Evolutionary conservation across 2,113 vertebrate species (phyloP).

Genomic region (Boulengeromyrus knoepffleri): DNA sequence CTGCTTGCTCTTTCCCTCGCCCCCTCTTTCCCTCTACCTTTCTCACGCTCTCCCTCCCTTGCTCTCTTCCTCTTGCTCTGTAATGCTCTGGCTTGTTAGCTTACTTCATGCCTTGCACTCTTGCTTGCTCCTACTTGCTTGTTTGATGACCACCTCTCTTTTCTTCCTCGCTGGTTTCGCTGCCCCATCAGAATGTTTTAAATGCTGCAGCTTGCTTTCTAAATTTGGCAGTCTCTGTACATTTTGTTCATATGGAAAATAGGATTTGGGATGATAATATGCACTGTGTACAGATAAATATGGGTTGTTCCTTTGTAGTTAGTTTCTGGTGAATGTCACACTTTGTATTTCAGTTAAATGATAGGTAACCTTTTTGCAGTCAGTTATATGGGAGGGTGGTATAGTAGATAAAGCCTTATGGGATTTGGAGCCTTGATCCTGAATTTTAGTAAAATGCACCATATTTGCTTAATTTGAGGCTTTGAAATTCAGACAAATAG

Average conservation of each 20-base stretch:
- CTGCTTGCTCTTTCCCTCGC: slow-evolving; percentile 23
- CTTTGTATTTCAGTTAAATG: neutral
- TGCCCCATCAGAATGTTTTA: slow-evolving; percentile 1
- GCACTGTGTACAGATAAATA: neutral
- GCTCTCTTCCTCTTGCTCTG: neutral
- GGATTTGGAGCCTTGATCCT: neutral
- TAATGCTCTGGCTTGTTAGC: neutral
- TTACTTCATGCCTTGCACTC: slow-evolving; percentile 4
- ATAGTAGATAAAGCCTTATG: neutral
- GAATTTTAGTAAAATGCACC: neutral
- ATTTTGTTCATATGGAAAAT: neutral
- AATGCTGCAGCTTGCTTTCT: neutral
- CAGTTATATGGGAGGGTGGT: neutral
- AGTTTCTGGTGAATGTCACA: neutral
- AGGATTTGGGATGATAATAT: neutral
- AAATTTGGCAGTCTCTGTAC: neutral
- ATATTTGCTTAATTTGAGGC: neutral
- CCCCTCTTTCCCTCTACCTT: slow-evolving; percentile 48
- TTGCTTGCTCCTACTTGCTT: neutral
- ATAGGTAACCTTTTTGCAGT: neutral
- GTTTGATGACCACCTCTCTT: slow-evolving; percentile 15
- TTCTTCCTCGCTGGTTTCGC: neutral
- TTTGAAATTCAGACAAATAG: neutral
- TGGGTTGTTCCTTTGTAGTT: neutral
- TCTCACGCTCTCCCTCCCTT: slow-evolving; percentile 24